Percentiles rank a stretch among this genome's conserved stretches.
Evolutionary conservation across 2,797 vertebrate species (phyloP).

Genomic region (Mastacembelus armatus): DNA sequence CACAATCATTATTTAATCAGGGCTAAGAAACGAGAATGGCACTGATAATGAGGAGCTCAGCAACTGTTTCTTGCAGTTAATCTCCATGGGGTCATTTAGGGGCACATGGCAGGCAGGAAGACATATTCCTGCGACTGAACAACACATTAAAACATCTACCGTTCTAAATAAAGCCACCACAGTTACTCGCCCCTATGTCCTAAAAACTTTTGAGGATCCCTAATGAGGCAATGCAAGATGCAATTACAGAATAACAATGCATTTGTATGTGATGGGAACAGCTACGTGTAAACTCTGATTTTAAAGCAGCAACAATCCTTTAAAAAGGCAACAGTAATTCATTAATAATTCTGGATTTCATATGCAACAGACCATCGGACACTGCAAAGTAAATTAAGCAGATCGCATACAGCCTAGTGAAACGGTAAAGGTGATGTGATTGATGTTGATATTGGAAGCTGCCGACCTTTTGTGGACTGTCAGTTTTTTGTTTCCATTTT

Average conservation of each 20-base stretch:
- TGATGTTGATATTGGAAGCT: not conserved
- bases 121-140: constrained; percentile 41
- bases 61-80: constrained; percentile 50
- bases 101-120: constrained; percentile 38
- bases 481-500: not conserved
- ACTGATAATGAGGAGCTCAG: constrained; percentile 48
- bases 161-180: constrained; percentile 51
- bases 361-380: constrained; percentile 21
- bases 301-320: constrained; percentile 42
- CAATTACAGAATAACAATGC: constrained; percentile 45
- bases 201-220: constrained; percentile 28
- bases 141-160: constrained; percentile 43
- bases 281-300: constrained; percentile 28
- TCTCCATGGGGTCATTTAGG: constrained; percentile 48
- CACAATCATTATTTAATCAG: constrained; percentile 67
- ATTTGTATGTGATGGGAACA: constrained; percentile 13
- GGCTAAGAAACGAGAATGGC: constrained; percentile 34
- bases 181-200: constrained; percentile 40
- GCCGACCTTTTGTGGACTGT: not conserved
- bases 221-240: constrained; percentile 53
- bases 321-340: constrained; percentile 17
- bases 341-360: constrained; percentile 46
- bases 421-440: not conserved
- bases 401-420: not conserved
- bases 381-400: constrained; percentile 10